Evolutionary conservation across 35 echinoderm and acorn worm genomes (phyloP), one percentile per base, ranked within the genome.

Genomic region (Lytechinus pictus): DNA sequence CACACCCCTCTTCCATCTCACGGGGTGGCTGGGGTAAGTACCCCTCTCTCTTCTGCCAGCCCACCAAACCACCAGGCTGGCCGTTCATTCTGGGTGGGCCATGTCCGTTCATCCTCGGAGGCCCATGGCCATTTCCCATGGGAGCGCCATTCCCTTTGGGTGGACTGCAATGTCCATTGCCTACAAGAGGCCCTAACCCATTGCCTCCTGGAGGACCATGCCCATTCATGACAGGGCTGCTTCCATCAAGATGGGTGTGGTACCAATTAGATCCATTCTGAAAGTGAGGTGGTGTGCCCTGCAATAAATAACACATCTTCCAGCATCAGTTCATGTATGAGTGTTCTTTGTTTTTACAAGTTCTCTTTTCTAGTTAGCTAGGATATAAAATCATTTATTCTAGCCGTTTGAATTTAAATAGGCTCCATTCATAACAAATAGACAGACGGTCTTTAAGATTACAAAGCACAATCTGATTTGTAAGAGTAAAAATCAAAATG

Each of bases 21-120:
- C 54, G 92, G 27, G 92, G 92, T 16, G 28, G 54, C n/a, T 53
- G 53, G 53, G 92, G 92, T 16, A 3, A 27, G 27, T 28, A 55
- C 4, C 29, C 92, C 55, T 55, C 54, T 24, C 53, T 93, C 53
- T 93, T 93, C 92, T 93, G 92, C 92, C 92, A 93, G 52, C 53
- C 92, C 53, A 54, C 19, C 16, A 79, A n/a, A 24, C 66, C 66
- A 24, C 66, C 66, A 24, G 66, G 66, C 66, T 93, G 54, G 53
- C 92, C 92, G 28, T 93, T 93, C 29, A 54, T 54, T 54, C 28
- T 27, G 53, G 55, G 52, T 9, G 52, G 92, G 14, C 92, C 92
- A 54, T 93, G 54, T 57, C 92, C 92, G 24, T 93, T 57, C 10
- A 13, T n/a, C 13, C 52, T 57, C 9, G 54, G 92, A 10, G 92